Conservation (phyloP, 2,113 vertebrate genomes). For the Microtus ochrogaster region DNA sequence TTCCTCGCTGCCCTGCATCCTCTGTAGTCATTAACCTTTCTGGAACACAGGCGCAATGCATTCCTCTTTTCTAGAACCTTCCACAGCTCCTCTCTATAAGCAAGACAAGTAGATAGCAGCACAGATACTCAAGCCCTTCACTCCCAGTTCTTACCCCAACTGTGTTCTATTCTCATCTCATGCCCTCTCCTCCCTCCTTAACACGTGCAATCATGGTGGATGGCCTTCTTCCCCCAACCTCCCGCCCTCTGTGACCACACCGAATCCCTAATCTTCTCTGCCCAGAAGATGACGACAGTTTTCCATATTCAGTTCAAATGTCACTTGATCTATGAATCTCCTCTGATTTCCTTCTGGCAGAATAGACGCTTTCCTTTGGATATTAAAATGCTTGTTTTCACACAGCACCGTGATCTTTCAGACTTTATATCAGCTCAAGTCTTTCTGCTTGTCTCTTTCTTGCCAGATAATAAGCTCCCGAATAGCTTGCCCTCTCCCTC, state of each 20-base stretch:
- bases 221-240: neutral
- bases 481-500: neutral
- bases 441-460: constrained; percentile 2
- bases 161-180: rapidly evolving
- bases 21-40: neutral
- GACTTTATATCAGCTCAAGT: neutral
- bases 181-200: neutral
- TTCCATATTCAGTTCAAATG: constrained; percentile 2
- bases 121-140: neutral
- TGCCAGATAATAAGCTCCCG: neutral
- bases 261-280: neutral
- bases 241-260: neutral
- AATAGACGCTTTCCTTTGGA: neutral
- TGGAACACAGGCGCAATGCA: neutral
- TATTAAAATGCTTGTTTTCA: constrained; percentile 7
- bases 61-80: neutral
- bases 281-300: neutral
- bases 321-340: neutral
- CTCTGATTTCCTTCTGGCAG: constrained; percentile 15
- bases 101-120: neutral
- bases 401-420: neutral
- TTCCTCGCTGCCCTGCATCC: neutral
- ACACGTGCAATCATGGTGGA: neutral
- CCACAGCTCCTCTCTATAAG: neutral
- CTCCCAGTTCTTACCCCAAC: neutral